phyloP scores from a whole-genome alignment of 2,888 invertebrate species.

The Agrotis segetum region DNA sequence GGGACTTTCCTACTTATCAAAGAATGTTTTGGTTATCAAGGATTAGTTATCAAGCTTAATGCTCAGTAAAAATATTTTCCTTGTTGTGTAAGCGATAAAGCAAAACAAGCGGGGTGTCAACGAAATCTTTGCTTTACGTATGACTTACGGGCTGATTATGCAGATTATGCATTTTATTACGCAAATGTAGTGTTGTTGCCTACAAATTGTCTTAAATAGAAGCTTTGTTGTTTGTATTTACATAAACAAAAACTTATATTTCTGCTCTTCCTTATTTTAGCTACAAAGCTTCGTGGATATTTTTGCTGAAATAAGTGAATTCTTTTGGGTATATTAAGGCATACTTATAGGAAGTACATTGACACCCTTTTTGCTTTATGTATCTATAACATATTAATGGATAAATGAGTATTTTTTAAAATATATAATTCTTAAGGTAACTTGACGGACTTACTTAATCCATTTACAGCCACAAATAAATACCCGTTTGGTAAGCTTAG shows the following conservation, averaged over 20 bases:
- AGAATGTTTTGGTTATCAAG: constrained; percentile 63
- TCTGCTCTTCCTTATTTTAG: constrained; percentile 17
- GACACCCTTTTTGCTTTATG: background rate
- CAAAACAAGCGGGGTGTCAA: constrained; percentile 54
- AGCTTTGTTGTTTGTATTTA: constrained; percentile 20
- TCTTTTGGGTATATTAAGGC: background rate
- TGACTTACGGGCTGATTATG: constrained; percentile 83
- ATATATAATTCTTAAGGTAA: background rate
- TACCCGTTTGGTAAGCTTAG: background rate
- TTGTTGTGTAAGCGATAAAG: constrained; percentile 50
- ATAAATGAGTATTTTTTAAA: background rate
- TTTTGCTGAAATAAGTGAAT: background rate
- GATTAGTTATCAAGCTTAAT: constrained; percentile 50
- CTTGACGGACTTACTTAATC: background rate
- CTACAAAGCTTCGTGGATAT: background rate
- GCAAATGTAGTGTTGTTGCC: constrained; percentile 74
- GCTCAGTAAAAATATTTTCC: constrained; percentile 58
- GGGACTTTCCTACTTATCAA: constrained; percentile 41
- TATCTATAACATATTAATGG: too few relatives aligned
- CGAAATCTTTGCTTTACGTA: constrained; percentile 65
- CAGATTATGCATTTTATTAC: constrained; percentile 79
- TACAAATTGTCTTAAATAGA: constrained; percentile 81
- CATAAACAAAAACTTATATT: constrained; percentile 25
- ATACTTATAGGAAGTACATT: background rate
- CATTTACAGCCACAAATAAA: background rate